Conservation (phyloP, 2,888 invertebrate genomes). For the Tetragnatha montana region DNA sequence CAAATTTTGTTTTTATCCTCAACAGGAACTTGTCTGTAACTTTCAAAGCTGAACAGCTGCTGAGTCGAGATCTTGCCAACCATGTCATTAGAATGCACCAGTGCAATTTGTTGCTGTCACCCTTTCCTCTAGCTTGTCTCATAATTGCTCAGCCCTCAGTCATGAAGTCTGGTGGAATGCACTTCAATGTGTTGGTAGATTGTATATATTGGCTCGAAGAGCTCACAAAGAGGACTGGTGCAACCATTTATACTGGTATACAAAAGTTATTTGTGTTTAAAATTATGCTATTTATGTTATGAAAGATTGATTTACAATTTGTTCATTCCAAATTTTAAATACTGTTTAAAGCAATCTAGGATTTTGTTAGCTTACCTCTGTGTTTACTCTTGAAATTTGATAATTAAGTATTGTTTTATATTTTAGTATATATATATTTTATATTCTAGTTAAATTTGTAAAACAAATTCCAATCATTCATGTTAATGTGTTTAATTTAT, state of each 20-base stretch:
- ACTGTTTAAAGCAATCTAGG: too few species aligned
- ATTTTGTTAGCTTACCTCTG: too few species aligned
- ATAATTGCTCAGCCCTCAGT: slow-evolving; percentile 57
- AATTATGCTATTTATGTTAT: too few species aligned
- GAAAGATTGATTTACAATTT: too few species aligned
- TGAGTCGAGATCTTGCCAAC: slow-evolving; percentile 83
- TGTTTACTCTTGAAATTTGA: too few species aligned
- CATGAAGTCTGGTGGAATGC: slow-evolving; percentile 16
- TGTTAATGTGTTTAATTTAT: too few species aligned
- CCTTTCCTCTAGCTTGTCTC: slow-evolving; percentile 82
- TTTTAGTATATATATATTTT: too few species aligned
- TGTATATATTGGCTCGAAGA: slow-evolving; percentile 58
- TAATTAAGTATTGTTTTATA: too few species aligned
- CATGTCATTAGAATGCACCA: slow-evolving; percentile 85
- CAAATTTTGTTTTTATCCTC: neutral
- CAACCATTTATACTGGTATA: slow-evolving; percentile 50
- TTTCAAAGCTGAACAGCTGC: slow-evolving; percentile 78
- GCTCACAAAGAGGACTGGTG: slow-evolving; percentile 53
- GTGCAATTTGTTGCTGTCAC: slow-evolving; percentile 81
- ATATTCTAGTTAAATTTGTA: too few species aligned
- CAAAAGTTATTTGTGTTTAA: slow-evolving; percentile 3
- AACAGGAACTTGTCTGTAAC: slow-evolving; percentile 74
- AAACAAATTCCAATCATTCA: too few species aligned
- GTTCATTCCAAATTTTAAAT: too few species aligned
- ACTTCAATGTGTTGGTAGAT: slow-evolving; percentile 43